Conservation (phyloP, 2,113 vertebrate genomes). For the Ancistrus triradiatus region DNA sequence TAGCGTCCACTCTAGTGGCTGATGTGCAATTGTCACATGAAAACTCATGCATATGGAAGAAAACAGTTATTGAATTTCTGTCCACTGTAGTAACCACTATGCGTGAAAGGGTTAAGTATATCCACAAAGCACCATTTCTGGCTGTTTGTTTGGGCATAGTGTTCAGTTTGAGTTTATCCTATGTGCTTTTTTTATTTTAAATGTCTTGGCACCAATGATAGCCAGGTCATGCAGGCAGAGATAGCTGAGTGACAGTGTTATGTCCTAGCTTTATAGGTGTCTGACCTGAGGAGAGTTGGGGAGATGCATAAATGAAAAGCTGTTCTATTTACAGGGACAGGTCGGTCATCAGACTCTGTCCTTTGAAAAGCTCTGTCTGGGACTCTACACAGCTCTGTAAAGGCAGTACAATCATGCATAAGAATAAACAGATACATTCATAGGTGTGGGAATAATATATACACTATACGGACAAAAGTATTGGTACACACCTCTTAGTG, state of each 20-base stretch:
- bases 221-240: constrained; percentile 6
- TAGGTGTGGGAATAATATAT: background rate
- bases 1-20: too few species aligned
- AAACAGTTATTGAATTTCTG: too few species aligned
- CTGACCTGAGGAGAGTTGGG: background rate
- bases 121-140: too few species aligned
- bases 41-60: too few species aligned
- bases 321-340: constrained; percentile 25
- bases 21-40: too few species aligned
- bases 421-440: background rate
- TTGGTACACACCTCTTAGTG: too few species aligned
- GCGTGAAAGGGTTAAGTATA: too few species aligned
- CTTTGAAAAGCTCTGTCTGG: constrained; percentile 2
- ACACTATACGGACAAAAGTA: too few species aligned
- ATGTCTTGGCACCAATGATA: background rate
- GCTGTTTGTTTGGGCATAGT: too few species aligned
- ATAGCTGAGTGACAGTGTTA: constrained; percentile 5
- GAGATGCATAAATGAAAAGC: constrained; percentile 1
- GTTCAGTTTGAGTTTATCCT: too few species aligned
- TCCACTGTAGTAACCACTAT: too few species aligned
- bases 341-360: constrained; percentile 17
- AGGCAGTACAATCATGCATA: constrained; percentile 3
- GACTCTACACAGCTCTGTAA: background rate
- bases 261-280: constrained; percentile 19
- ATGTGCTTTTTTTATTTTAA: background rate